Evolutionary conservation across 2,113 vertebrate species (phyloP), one percentile per base, ranked within the genome.

Genomic region (Arvicanthis niloticus): DNA sequence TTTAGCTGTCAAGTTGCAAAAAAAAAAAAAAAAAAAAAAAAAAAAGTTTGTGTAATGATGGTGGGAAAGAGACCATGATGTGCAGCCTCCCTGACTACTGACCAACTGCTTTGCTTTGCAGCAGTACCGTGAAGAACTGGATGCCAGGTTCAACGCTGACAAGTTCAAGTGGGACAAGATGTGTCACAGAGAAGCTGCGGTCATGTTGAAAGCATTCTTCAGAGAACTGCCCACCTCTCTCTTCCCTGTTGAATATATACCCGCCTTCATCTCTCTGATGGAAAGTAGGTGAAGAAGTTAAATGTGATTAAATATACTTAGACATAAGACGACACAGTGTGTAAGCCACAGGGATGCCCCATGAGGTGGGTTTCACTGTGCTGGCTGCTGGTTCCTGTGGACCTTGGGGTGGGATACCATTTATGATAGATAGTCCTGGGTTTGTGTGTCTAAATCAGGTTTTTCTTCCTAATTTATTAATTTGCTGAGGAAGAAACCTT

Each of bases 161-260:
- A 95, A 98, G 22, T 99, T 99, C 93, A 99, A 99, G 97, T 99
- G 99, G 99, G 99, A 99, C 91, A 98, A 99, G 95, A 99, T 99
- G 72, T 99, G 99, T 94, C 99, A 99, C 81, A 99, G 99, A 48
- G 99, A 99, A 42, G 99, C 99, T 29, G 99, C 99, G 0, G 99
- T 99, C 40, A 98, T 99, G 97, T 97, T 99, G 93, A 99, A 99
- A 98, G 99, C 99, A 89, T 99, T 99, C 97, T 99, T 99, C 98
- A 98, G 99, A 96, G 99, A 99, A 91, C 98, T 99, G 48, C 99
- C 99, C 2, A 98, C 98, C 62, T 99, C 99, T 7, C 98, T 99
- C 56, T 99, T 99, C 97, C 99, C 99, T 1, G 98, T 99, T 96
- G 99, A 99, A 73, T 99, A 99, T 91, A 98, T 99, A 48, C 99